These are phyloP conservation scores for Bombus waltoni DNA, from an alignment of 1,140 invertebrate species.

Conservation along the genomic window DNA sequence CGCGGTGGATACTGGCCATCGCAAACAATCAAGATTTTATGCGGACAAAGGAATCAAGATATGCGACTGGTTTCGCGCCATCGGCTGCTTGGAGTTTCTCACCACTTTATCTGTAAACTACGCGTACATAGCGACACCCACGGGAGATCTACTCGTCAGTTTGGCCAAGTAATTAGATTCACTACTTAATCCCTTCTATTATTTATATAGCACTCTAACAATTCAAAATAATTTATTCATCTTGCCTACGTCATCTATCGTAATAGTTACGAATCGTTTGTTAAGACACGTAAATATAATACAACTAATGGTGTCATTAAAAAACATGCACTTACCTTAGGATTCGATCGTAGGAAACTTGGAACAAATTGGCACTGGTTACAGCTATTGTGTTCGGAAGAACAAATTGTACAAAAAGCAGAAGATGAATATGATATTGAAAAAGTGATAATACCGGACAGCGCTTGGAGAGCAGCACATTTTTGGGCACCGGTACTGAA, in stretches of 20 bases:
- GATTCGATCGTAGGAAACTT: slow-evolving; percentile 25
- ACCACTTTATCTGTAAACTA: slow-evolving; percentile 63
- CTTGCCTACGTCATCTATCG: background rate
- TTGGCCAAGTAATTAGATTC: slow-evolving; percentile 53
- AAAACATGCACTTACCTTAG: background rate
- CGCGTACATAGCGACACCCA: slow-evolving; percentile 62
- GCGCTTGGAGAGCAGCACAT: slow-evolving; percentile 48
- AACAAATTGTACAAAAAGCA: slow-evolving; percentile 7
- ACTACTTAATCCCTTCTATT: background rate
- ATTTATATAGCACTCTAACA: background rate
- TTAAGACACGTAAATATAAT: background rate
- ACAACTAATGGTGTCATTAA: background rate
- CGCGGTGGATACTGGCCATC: slow-evolving; percentile 15
- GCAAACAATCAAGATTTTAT: slow-evolving; percentile 27
- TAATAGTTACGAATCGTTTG: background rate
- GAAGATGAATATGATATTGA: background rate
- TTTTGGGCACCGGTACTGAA: slow-evolving; percentile 50
- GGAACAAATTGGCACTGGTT: slow-evolving; percentile 36
- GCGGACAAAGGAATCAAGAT: slow-evolving; percentile 36
- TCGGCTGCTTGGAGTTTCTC: slow-evolving; percentile 54
- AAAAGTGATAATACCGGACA: slow-evolving; percentile 43
- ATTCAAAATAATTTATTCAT: background rate
- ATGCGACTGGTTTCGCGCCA: slow-evolving; percentile 59
- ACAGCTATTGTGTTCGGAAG: slow-evolving; percentile 34
- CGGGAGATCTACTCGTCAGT: slow-evolving; percentile 58